Percentiles rank a stretch among this genome's conserved stretches.
These are phyloP conservation scores for Forbesichthys papilliferus DNA, from an alignment of 2,113 vertebrate genomes.

Conservation along the genomic window DNA sequence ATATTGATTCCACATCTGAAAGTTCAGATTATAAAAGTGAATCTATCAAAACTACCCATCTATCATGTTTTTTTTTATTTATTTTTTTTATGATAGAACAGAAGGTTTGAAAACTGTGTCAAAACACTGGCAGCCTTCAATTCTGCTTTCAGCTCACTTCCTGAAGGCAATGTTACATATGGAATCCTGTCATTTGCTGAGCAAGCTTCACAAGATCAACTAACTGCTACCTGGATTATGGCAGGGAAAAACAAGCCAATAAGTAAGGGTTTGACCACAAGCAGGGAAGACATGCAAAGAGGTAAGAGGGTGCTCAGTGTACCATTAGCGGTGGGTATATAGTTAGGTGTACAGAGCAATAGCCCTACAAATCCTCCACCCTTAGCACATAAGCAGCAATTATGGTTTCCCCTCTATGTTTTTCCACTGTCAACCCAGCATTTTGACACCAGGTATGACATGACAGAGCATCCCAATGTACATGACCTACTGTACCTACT, in stretches of 20 bases:
- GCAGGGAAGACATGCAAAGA: conserved; percentile 70
- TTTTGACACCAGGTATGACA: conserved; percentile 63
- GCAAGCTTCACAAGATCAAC: conserved; percentile 38
- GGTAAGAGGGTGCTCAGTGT: conserved; percentile 61
- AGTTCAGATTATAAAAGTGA: not conserved
- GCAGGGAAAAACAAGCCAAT: conserved; percentile 55
- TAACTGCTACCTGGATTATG: conserved; percentile 51
- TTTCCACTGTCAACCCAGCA: conserved; percentile 56
- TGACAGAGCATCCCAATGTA: conserved; percentile 50
- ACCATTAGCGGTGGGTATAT: conserved; percentile 71
- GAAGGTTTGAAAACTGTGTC: not conserved
- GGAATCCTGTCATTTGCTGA: conserved; percentile 69
- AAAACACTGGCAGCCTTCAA: not conserved
- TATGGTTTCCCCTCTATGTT: conserved; percentile 71
- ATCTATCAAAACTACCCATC: not conserved
- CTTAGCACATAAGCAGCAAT: conserved; percentile 64
- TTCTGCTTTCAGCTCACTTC: conserved; percentile 5
- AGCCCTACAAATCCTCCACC: conserved; percentile 66
- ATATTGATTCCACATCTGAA: not conserved
- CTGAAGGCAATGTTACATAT: conserved; percentile 23
- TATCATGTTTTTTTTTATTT: not conserved
- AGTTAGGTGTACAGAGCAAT: conserved; percentile 60
- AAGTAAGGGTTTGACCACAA: conserved; percentile 64
- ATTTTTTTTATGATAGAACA: not conserved
- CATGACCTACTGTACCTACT: conserved; percentile 45